Percentiles rank a stretch among this genome's conserved stretches.
Conservation (phyloP, 2,888 invertebrate genomes). For the Germaria angustata region DNA sequence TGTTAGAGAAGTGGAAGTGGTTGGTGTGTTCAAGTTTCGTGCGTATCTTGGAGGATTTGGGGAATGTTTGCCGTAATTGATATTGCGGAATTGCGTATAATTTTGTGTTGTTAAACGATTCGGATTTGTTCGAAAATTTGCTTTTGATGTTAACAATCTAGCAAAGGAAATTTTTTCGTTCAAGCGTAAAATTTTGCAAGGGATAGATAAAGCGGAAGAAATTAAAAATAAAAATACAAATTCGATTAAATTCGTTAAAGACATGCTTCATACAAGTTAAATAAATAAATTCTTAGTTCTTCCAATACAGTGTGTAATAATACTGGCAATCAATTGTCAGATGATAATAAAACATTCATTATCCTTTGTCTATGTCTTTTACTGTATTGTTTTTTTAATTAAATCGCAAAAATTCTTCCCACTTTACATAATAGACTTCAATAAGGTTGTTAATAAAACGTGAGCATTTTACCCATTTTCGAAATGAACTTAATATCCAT, state of each 20-base stretch:
- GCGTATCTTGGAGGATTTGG: slow-evolving; percentile 30
- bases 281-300: too few relatives aligned
- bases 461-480: too few relatives aligned
- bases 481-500: too few relatives aligned
- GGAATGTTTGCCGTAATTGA: slow-evolving; percentile 42
- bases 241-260: slow-evolving; percentile 18
- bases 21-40: slow-evolving; percentile 17
- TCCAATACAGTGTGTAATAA: too few relatives aligned
- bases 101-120: slow-evolving; percentile 57
- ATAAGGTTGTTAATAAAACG: too few relatives aligned
- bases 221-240: slow-evolving; percentile 46
- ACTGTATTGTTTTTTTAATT: too few relatives aligned
- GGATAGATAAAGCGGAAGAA: slow-evolving; percentile 4
- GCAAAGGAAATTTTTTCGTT: slow-evolving; percentile 13
- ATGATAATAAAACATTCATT: too few relatives aligned
- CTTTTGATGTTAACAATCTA: slow-evolving; percentile 64
- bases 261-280: slow-evolving; percentile 19
- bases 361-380: too few relatives aligned
- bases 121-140: slow-evolving; percentile 40
- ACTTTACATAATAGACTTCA: too few relatives aligned
- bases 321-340: too few relatives aligned
- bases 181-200: neutral
- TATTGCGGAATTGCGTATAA: slow-evolving; percentile 48
- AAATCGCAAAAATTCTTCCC: too few relatives aligned
- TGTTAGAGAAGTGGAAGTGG: slow-evolving; percentile 15